These are phyloP conservation scores for Platysternon megacephalum DNA, from an alignment of 2,113 vertebrate genomes.

Conservation along the genomic window DNA sequence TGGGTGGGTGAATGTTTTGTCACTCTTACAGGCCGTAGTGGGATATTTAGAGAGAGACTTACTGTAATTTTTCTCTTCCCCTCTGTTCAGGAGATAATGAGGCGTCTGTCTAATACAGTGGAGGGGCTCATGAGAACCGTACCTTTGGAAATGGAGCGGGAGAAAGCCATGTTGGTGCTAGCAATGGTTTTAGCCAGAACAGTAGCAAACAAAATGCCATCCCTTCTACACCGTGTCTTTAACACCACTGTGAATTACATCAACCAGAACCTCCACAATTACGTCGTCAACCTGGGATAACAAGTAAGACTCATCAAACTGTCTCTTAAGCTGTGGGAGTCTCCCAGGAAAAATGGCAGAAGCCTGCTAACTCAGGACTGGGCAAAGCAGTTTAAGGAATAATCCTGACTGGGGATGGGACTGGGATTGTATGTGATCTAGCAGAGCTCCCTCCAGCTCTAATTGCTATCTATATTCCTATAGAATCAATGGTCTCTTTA, in stretches of 20 bases:
- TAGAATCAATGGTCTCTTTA: neutral
- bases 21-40: neutral
- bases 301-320: neutral
- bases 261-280: slow-evolving; percentile 46
- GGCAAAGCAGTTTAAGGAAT: neutral
- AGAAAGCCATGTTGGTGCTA: slow-evolving; percentile 81
- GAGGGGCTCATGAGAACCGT: slow-evolving; percentile 29
- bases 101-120: slow-evolving; percentile 68
- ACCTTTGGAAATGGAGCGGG: slow-evolving; percentile 70
- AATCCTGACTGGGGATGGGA: neutral
- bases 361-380: neutral
- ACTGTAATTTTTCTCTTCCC: neutral
- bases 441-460: neutral
- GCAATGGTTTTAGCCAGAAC: slow-evolving; percentile 85
- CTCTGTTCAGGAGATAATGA: slow-evolving; percentile 73
- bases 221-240: slow-evolving; percentile 79
- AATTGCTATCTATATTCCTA: neutral
- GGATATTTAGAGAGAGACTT: neutral
- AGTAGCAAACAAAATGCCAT: slow-evolving; percentile 78
- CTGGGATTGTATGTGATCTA: neutral
- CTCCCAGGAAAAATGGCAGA: neutral
- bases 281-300: neutral
- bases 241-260: slow-evolving; percentile 75
- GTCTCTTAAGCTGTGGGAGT: no score
- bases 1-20: neutral